Conservation (phyloP, 2,888 invertebrate species). For the Chirona hameri region DNA sequence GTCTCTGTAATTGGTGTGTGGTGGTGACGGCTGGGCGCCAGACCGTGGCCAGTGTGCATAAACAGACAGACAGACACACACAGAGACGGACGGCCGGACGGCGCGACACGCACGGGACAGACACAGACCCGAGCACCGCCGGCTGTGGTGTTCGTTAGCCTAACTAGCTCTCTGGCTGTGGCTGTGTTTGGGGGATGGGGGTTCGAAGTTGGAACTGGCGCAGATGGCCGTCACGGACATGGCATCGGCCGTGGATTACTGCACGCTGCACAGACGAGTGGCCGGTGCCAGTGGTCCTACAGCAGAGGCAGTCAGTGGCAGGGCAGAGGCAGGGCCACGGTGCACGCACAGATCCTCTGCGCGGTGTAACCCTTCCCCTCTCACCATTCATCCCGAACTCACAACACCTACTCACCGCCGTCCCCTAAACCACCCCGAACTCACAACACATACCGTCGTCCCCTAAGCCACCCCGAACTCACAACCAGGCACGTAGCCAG, state of each 20-base stretch:
- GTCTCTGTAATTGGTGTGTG: neutral
- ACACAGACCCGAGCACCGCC: neutral
- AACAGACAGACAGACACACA: neutral
- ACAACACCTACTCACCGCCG: too few relatives aligned
- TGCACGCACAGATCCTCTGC: too few relatives aligned
- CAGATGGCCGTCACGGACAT: neutral
- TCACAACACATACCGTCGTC: neutral
- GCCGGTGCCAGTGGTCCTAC: too few relatives aligned
- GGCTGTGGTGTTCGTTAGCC: neutral
- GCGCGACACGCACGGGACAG: neutral
- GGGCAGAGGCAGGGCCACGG: too few relatives aligned
- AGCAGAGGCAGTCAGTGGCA: too few relatives aligned
- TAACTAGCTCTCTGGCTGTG: too few relatives aligned
- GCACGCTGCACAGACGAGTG: too few relatives aligned
- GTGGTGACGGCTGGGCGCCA: neutral
- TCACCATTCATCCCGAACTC: too few relatives aligned
- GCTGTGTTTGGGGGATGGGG: neutral
- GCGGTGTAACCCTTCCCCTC: too few relatives aligned
- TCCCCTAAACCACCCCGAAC: too few relatives aligned
- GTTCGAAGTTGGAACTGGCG: neutral
- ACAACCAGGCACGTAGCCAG: too few relatives aligned
- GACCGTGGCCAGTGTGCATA: neutral
- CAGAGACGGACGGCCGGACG: neutral
- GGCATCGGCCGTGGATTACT: neutral
- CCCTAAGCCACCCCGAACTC: too few relatives aligned